Base-by-base conservation (phyloP, 1,140 invertebrate species). In the Cotesia glomerata region DNA sequence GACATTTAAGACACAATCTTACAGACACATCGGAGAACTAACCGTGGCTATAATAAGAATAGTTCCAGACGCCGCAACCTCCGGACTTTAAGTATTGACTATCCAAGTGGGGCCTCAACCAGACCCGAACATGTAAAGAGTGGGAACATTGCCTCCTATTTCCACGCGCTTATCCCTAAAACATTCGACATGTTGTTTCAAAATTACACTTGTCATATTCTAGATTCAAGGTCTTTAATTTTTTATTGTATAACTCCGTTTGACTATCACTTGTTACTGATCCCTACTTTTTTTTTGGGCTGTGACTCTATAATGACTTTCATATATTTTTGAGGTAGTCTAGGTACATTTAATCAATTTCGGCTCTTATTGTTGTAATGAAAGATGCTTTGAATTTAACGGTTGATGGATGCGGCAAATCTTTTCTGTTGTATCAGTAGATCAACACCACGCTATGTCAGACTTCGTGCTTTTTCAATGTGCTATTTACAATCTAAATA, bases 41-140 rank as follows among this genome's bases (percentile, higher is more conserved):
- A 67, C 63, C 36, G 51, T 85, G 85, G 85, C 84, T 84, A 83
- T 78, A 83, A 84, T 78, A 77, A 77, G 84, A 86, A 83, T 86
- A 86, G 81, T 85, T 79, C 74, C 80, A 81, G 79, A 79, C 79
- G 74, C 78, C 77, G 79, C 74, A 71, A 75, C 77, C 63, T 76
- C 79, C 36, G 73, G 77, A 79, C 80, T 86, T 76, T 87, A 87
- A 84, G 82, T 85, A 86, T 85, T 83, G 79, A 79, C 75, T 81
- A 83, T 78, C 72, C 75, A 79, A 85, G 82, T 84, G 84, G 85
- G 86, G 84, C 79, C 80, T 77, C 74, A 71, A 9, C 56, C 63
- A 69, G 65, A 13, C 67, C 71, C 35, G 52, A 51, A 34, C 59
- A 36, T 14, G 9, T 36, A 9, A 14, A 62, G 69, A 78, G 78